These are phyloP conservation scores for Neopelma chrysocephalum DNA, from an alignment of 2,797 vertebrate species.

Conservation along the genomic window DNA sequence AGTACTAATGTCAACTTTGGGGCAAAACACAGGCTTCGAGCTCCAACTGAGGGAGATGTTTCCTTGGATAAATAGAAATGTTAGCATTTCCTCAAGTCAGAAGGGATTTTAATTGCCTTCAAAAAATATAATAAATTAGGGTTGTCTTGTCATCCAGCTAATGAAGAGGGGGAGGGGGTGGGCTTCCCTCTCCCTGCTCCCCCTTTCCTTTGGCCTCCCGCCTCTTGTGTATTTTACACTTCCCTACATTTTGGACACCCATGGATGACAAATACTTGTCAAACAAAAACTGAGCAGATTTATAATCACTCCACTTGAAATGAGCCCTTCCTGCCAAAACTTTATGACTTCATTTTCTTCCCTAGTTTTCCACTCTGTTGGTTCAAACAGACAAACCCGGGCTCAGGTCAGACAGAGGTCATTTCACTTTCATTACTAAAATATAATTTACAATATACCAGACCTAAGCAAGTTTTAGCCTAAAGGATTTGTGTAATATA, in stretches of 20 bases:
- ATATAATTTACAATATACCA: slow-evolving; percentile 88
- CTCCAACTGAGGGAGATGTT: slow-evolving; percentile 52
- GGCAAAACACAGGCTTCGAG: not conserved
- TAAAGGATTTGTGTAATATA: slow-evolving; percentile 87
- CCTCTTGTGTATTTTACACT: slow-evolving; percentile 77
- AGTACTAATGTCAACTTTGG: not conserved
- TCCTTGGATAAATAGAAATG: slow-evolving; percentile 58
- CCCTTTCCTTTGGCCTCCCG: slow-evolving; percentile 70
- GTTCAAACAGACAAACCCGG: slow-evolving; percentile 79
- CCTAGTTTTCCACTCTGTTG: slow-evolving; percentile 74
- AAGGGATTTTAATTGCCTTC: slow-evolving; percentile 69
- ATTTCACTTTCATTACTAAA: slow-evolving; percentile 84
- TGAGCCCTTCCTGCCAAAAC: slow-evolving; percentile 78
- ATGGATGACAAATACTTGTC: slow-evolving; percentile 80
- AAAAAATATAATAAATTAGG: slow-evolving; percentile 51
- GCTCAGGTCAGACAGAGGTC: slow-evolving; percentile 84
- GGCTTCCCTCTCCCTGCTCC: slow-evolving; percentile 29
- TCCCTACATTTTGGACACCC: slow-evolving; percentile 75
- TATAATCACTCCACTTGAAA: slow-evolving; percentile 73
- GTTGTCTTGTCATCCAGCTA: slow-evolving; percentile 45
- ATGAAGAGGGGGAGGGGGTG: slow-evolving; percentile 51
- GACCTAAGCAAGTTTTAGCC: slow-evolving; percentile 86
- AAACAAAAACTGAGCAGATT: slow-evolving; percentile 80
- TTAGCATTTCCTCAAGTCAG: slow-evolving; percentile 53
- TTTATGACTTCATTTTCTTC: slow-evolving; percentile 83